phyloP scores from a whole-genome alignment of 2,888 invertebrate genomes.

The Scotopteryx bipunctaria region DNA sequence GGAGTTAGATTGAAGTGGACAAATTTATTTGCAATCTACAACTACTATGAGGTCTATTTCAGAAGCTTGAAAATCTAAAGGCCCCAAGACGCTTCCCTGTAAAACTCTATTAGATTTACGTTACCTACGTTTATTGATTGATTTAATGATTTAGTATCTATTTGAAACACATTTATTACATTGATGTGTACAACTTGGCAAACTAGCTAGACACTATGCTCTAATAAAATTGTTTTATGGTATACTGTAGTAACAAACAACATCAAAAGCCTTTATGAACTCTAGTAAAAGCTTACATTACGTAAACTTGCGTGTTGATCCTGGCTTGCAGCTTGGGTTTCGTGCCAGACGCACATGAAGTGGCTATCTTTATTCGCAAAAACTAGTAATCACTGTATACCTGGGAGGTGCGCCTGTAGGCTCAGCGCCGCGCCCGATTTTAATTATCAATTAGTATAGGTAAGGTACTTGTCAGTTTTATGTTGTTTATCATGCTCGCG shows the following conservation, averaged over 20 bases:
- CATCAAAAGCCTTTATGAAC: background rate
- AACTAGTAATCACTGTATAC: no score
- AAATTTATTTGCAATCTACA: slow-evolving; percentile 22
- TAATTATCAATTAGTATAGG: slow-evolving; percentile 18
- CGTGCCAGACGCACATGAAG: slow-evolving; percentile 27
- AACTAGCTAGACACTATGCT: no score
- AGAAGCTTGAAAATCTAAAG: background rate
- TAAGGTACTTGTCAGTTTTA: slow-evolving; percentile 5
- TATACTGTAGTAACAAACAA: no score
- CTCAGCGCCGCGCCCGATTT: slow-evolving; percentile 9
- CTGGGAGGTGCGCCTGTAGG: slow-evolving; percentile 20
- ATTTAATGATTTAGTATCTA: no score
- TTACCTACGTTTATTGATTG: no score
- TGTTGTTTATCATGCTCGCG: slow-evolving; percentile 9
- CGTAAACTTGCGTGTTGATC: slow-evolving; percentile 17
- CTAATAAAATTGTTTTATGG: no score
- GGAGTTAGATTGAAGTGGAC: slow-evolving; percentile 1
- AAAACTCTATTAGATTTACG: background rate
- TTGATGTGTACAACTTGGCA: no score
- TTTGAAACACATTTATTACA: no score
- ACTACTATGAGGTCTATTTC: slow-evolving; percentile 6
- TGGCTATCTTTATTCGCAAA: slow-evolving; percentile 26
- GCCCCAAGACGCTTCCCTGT: background rate
- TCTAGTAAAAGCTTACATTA: background rate
- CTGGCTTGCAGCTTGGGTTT: slow-evolving; percentile 22